Percentiles rank a stretch among this genome's conserved stretches.
These are phyloP conservation scores for Hylomyscus alleni DNA, from an alignment of 2,797 vertebrate species.

Conservation along the genomic window DNA sequence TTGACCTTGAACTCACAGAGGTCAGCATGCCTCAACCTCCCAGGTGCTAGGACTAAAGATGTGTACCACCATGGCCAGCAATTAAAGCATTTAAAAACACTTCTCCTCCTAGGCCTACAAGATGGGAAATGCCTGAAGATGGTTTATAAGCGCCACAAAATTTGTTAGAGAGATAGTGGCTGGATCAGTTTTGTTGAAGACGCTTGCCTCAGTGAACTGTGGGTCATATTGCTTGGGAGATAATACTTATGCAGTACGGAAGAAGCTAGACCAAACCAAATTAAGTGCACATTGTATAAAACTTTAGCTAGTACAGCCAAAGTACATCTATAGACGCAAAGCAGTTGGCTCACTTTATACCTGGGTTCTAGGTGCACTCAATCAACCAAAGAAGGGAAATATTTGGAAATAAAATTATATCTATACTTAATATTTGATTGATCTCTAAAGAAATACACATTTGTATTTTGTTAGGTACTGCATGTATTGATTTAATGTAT, in stretches of 20 bases:
- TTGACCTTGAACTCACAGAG: neutral
- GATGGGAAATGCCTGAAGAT: neutral
- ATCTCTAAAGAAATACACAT: neutral
- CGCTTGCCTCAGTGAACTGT: conserved; percentile 13
- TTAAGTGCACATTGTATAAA: neutral
- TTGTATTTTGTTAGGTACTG: neutral
- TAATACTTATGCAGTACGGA: neutral
- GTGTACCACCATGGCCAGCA: no score
- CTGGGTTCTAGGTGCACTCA: neutral
- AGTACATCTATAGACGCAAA: neutral
- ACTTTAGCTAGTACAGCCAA: neutral
- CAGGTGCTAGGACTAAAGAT: no score
- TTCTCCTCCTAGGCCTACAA: neutral
- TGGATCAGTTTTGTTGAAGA: conserved; percentile 22
- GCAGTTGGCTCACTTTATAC: neutral
- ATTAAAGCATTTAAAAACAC: neutral
- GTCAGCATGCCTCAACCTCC: neutral
- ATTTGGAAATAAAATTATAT: neutral
- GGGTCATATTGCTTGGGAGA: neutral
- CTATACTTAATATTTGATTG: neutral
- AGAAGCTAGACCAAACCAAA: neutral
- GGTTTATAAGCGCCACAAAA: conserved; percentile 16
- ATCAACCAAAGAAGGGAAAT: neutral
- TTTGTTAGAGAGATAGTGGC: neutral
- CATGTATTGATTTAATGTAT: neutral